Evolutionary conservation across 2,797 vertebrate species (phyloP).

Genomic region (Mastacembelus armatus): DNA sequence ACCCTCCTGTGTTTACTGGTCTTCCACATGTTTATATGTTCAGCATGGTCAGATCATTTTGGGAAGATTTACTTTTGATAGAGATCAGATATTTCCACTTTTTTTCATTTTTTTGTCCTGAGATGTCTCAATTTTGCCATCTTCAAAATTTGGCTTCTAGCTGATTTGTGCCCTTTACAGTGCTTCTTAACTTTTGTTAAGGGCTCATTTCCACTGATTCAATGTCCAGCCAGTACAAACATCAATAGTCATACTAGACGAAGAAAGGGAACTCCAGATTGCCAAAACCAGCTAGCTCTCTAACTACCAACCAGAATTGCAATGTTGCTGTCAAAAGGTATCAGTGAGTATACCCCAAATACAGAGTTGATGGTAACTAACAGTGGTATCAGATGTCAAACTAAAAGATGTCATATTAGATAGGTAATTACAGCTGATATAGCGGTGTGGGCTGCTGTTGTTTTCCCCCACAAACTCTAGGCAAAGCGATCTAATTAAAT

Average conservation of each 20-base stretch:
- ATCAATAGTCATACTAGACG: conserved; percentile 19
- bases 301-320: conserved; percentile 16
- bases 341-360: conserved; percentile 35
- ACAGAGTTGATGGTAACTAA: conserved; percentile 57
- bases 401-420: conserved; percentile 79
- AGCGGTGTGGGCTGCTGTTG: conserved; percentile 63
- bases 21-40: conserved; percentile 19
- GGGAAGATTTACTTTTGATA: background rate
- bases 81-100: background rate
- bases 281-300: conserved; percentile 21
- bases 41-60: conserved; percentile 4
- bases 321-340: conserved; percentile 39
- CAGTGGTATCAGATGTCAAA: conserved; percentile 73
- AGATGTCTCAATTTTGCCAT: background rate
- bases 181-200: conserved; percentile 1
- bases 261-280: conserved; percentile 12
- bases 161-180: background rate
- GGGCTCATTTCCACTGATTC: conserved; percentile 15
- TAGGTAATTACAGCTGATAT: conserved; percentile 80
- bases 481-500: conserved; percentile 85
- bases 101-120: background rate
- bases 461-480: conserved; percentile 71
- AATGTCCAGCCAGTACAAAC: conserved; percentile 13
- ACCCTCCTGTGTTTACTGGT: conserved; percentile 19
- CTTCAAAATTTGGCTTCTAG: background rate